A percentile compares a stretch with the other conserved stretches of the same genome.
phyloP scores from a whole-genome alignment of 1,140 invertebrate species.

The Linepithema humile region DNA sequence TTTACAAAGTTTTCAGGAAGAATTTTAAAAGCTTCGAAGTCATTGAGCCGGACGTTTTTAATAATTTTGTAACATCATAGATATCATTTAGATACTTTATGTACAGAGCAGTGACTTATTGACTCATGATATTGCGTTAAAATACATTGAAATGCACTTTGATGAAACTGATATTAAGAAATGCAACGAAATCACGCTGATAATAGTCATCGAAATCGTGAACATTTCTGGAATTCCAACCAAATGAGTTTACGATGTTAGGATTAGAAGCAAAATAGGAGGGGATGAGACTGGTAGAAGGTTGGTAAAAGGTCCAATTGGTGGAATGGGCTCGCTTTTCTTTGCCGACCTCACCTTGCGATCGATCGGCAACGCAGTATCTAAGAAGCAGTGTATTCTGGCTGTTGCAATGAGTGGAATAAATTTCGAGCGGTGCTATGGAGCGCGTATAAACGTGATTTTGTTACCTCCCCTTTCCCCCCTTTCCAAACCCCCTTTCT shows the following conservation, averaged over 20 bases:
- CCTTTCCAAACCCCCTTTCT: not conserved
- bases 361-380: no score
- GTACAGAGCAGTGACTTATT: not conserved
- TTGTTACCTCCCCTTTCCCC: conserved; percentile 31
- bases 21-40: not conserved
- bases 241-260: no score
- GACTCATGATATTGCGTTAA: not conserved
- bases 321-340: not conserved
- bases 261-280: no score
- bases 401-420: conserved; percentile 59
- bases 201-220: not conserved
- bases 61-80: no score
- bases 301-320: not conserved
- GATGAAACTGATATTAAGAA: not conserved
- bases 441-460: conserved; percentile 39
- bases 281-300: no score
- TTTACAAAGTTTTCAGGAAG: not conserved
- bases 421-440: conserved; percentile 42
- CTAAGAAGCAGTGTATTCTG: conserved; percentile 58
- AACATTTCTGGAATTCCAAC: not conserved
- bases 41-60: no score
- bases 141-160: not conserved
- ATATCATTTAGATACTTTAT: not conserved
- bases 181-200: not conserved
- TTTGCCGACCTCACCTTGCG: not conserved